Base-by-base conservation (phyloP, 2,797 vertebrate species). In the Fratercula arctica region DNA sequence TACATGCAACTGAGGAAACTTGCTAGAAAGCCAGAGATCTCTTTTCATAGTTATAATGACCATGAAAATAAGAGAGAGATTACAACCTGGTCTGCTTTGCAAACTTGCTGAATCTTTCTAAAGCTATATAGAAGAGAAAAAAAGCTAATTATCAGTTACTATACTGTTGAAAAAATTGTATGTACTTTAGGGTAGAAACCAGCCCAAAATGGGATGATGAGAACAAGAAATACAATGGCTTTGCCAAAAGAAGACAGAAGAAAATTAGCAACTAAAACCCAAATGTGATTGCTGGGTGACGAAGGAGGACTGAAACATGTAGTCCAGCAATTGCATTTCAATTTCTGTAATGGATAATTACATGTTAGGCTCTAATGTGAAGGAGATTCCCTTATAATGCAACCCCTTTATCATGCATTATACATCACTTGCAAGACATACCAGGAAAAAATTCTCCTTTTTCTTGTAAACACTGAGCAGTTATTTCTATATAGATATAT, bases 341-440 rank as follows among this genome's bases (percentile, higher is more conserved):
- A 81, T 93, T 93, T 88, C 59, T 87, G 14, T 87, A 95, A 94
- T 86, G 56, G 85, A 31, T 91, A 94, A 90, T 93, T 82, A 93
- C 35, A 64, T 28, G 37, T 64, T 90, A 69, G 73, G 25, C 54
- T 84, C 51, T 63, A 85, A 86, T 33, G 35, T 31, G 73, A 59
- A 91, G 23, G 50, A 88, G 31, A 73, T 45, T 81, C 46, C 51
- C 81, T 93, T 79, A 56, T 60, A 75, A 81, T 88, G 25, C 57
- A 72, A 76, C 41, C 41, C 24, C 35, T 94, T 88, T 82, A 76
- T 88, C 16, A 67, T 82, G 28, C 51, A 69, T 90, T 84, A 86
- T 60, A 35, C 7, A 74, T 60, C 16, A 63, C 25, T 89, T 76
- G 16, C 18, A 86, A 81, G 39, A n/a, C 51, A 51, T 14, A 54